phyloP scores from a whole-genome alignment of 2,797 vertebrate genomes.

The Odontamblyopus lacepedii region DNA sequence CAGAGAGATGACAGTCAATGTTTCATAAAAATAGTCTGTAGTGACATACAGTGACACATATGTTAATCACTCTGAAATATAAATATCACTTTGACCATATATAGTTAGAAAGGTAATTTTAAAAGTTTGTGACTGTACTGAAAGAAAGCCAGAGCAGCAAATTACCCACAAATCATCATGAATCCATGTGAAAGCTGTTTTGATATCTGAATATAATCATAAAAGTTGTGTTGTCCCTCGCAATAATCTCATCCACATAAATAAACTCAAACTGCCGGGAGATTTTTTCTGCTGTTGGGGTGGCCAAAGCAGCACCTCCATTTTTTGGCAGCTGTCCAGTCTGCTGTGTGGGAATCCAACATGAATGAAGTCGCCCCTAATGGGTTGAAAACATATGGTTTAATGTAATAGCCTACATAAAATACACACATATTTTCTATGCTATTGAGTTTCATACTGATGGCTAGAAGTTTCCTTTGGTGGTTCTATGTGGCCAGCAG shows the following conservation, averaged over 20 bases:
- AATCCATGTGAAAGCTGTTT: not conserved
- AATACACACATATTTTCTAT: constrained; percentile 2
- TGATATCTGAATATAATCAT: not conserved
- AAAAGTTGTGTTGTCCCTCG: constrained; percentile 31
- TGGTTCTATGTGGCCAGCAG: constrained; percentile 4
- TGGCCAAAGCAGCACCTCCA: constrained; percentile 25
- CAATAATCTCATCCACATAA: constrained; percentile 53
- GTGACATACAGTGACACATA: not conserved
- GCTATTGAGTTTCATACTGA: not conserved
- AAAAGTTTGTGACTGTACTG: not conserved
- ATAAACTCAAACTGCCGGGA: constrained; percentile 37
- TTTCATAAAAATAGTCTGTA: no score
- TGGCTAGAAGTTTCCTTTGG: not conserved
- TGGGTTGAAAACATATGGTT: not conserved
- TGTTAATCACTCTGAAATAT: not conserved
- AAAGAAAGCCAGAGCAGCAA: not conserved
- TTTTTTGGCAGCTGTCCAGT: constrained; percentile 43
- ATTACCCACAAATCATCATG: not conserved
- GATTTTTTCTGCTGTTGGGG: constrained; percentile 19
- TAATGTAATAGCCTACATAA: not conserved
- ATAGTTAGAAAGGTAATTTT: not conserved
- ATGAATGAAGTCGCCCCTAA: constrained; percentile 11
- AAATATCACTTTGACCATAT: not conserved
- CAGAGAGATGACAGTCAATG: constrained; percentile 27
- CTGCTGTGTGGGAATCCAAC: constrained; percentile 54